Evolutionary conservation across 35 echinoderm and acorn worm species (phyloP), one percentile per base, ranked within the genome.

Genomic region (Apostichopus japonicus): DNA sequence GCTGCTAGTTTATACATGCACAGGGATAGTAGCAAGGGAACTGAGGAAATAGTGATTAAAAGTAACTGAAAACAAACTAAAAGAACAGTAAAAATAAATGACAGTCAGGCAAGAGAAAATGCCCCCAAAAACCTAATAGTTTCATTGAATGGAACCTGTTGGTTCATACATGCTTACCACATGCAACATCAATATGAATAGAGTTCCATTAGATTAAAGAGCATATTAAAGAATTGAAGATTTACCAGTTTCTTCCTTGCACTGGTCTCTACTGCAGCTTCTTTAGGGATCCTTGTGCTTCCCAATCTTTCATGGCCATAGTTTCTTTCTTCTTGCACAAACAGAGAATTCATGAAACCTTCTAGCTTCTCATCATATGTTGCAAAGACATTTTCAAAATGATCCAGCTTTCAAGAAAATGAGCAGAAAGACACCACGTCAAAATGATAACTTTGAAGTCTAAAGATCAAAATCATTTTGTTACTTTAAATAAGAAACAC

Each of bases 281-380:
- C 97, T 78, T 91, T 87, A 3, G 95, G 97, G 11, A 99, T 95
- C 15, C 95, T 92, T 24, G 94, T 95, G 71, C 95, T 96, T 19
- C 95, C 93, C 14, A 96, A 87, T 59, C 92, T 81, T 27, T 96
- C 95, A 33, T 96, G 88, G 5, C 97, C 97, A 44, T 99, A 99
- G 92, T 99, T 95, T 15, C 93, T 81, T 91, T 99, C 97, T 7
- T 95, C 94, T n/a, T 94, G 82, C 55, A 94, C 92, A 70, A 99
- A 99, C 79, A 95, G 15, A 24, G 86, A 88, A 80, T 99, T 94
- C 72, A 99, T 90, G 19, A 90, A 93, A 51, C 88, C 78, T 72
- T 95, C 91, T 22, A 99, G 56, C 90, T 95, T 96, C 88, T 99
- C 93, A 84, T 99, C 97, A 1, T 84, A 70, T 23, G 97, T 96